Conservation (phyloP, 1,140 invertebrate genomes). For the Caenorhabditis brenneri region DNA sequence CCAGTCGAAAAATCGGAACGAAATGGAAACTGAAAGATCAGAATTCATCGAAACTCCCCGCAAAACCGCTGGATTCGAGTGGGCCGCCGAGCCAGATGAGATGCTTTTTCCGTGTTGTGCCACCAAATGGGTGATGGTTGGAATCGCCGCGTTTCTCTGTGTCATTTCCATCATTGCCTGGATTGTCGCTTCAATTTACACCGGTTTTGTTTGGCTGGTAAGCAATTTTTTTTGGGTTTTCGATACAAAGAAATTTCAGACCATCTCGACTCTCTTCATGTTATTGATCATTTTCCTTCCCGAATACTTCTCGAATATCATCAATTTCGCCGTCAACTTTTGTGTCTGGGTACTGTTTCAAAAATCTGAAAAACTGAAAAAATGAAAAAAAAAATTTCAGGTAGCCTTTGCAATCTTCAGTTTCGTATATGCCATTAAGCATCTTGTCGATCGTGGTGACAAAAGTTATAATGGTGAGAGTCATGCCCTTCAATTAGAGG, state of each 20-base stretch:
- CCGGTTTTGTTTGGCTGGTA: not conserved
- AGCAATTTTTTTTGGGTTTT: no score
- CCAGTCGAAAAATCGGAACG: no score
- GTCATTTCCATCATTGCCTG: not conserved
- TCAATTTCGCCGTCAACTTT: not conserved
- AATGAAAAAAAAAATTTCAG: not conserved
- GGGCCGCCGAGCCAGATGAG: slow-evolving; percentile 22
- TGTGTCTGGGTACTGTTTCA: not conserved
- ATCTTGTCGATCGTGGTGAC: not conserved
- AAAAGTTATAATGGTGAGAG: no score
- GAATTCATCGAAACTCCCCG: not conserved
- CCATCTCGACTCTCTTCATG: not conserved
- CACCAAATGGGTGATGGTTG: not conserved
- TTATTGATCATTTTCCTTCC: slow-evolving; percentile 1
- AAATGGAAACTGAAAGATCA: no score
- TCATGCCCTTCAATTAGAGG: no score
- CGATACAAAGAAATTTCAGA: not conserved
- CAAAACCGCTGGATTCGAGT: not conserved
- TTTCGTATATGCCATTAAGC: not conserved
- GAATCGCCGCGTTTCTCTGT: not conserved
- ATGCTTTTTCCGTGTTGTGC: not conserved
- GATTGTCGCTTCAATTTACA: not conserved
- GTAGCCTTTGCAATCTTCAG: not conserved
- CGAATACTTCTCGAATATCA: not conserved
- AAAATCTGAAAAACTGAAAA: no score